Evolutionary conservation across 2,797 vertebrate species (phyloP), one percentile per base, ranked within the genome.

Genomic region (Myripristis jacobus): DNA sequence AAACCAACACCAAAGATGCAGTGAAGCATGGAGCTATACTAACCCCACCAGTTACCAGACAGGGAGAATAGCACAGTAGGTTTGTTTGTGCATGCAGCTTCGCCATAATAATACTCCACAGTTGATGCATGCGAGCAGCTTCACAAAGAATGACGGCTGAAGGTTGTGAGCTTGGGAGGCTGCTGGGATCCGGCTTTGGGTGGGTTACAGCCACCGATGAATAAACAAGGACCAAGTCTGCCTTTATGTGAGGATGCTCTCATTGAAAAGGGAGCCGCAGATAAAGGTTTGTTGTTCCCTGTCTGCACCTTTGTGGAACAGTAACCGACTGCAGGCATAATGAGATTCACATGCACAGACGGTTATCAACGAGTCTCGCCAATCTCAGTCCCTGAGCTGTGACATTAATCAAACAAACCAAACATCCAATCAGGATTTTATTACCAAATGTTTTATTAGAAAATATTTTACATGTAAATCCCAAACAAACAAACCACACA

Each of bases 401-500:
- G 69, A 77, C 73, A 77, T 80, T 84, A 71, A 84, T 69, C 67
- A 84, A 70, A 85, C 52, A 85, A 68, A 68, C 24, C 61, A 70
- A 82, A 83, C 78, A 77, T 4, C 29, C 34, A 57, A 74, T 64
- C 43, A 13, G 73, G 69, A 71, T 78, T 85, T 88, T 72, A 87
- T 82, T 73, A 89, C 51, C 84, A 89, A 87, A 87, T 88, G 60
- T 89, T 89, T 92, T 87, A 91, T 83, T 87, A 84, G 66, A 88
- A 90, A 91, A 88, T 87, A 90, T 81, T 82, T 77, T 82, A 87
- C 76, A 89, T 18, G 27, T 50, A 79, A 88, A 73, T 80, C 52
- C 63, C 72, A 82, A 87, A 82, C 75, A 82, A 85, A 81, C 53
- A 57, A 36, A 57, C 1, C 36, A 59, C 64, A 65, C 69, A 48